Evolutionary conservation across 2,888 invertebrate species (phyloP).

Genomic region (Lamellibrachia columna): DNA sequence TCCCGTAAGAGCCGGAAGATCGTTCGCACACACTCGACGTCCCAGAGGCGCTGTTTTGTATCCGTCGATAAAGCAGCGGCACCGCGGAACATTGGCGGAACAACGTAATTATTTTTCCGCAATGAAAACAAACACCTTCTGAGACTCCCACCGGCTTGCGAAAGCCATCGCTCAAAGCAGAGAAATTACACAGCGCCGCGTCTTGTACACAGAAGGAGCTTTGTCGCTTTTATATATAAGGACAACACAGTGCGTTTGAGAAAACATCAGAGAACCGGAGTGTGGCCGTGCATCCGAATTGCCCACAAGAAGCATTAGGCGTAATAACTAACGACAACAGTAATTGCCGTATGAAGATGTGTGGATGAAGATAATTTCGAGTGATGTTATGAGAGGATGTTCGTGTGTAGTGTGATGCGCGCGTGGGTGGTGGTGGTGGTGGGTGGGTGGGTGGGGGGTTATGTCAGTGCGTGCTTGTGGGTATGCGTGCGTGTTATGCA

Average conservation of each 20-base stretch:
- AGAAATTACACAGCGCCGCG: neutral
- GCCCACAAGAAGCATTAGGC: neutral
- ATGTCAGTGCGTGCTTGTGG: neutral
- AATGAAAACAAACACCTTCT: neutral
- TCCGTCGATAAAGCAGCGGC: neutral
- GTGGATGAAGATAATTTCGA: neutral
- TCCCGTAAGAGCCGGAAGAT: neutral
- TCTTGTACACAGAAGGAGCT: neutral
- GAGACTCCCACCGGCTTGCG: neutral
- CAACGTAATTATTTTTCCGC: slow-evolving; percentile 6
- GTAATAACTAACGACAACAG: neutral
- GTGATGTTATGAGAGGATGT: neutral
- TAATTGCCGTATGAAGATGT: neutral
- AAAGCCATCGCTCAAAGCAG: neutral
- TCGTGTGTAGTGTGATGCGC: neutral
- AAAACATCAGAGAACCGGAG: neutral
- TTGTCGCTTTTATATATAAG: neutral
- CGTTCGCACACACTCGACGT: neutral
- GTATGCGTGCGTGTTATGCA: neutral
- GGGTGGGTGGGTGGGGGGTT: neutral
- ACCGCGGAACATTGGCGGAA: neutral
- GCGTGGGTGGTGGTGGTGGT: neutral
- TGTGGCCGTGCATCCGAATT: neutral
- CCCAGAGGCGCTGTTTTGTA: neutral
- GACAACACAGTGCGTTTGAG: neutral